Evolutionary conservation across 2,888 invertebrate genomes (phyloP), one percentile per base, ranked within the genome.

Genomic region (Axea sp.): DNA sequence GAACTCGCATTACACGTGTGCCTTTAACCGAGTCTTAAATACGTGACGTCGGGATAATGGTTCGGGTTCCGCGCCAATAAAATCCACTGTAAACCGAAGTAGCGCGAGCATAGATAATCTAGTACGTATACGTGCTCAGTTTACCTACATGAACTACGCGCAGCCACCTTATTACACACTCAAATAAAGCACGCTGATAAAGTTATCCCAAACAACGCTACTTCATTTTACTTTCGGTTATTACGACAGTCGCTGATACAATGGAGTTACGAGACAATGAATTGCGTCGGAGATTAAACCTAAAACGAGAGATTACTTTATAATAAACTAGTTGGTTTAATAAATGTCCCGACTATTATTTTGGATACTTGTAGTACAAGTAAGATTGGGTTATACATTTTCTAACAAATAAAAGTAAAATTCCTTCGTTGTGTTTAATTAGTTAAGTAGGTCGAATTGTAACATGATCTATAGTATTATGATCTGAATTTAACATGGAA

Each of bases 11-110:
- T 82, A 62, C 51, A 83, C 83, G 83, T 81, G 83, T 81, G 81
- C 82, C 80, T 82, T n/a, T 82, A 83, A 82, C 82, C 81, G 80
- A 79, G 81, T 81, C 84, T 83, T 83, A 83, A 85, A 84, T 86
- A 86, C 86, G 84, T 84, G 85, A 86, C 83, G 79, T 76, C 49
- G 22, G 79, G 77, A 81, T 82, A 80, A 83, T 82, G 76, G 80
- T 76, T 67, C 76, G 78, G 80, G 80, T 81, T 80, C 76, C 76
- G 77, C 75, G 73, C 68, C 39, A 33, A 67, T 64, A 78, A 80
- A 77, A 80, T 78, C 78, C 77, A 76, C 73, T 55, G 76, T 78
- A 78, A 80, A 80, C 80, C 78, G 76, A 77, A 77, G 74, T 59
- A 76, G 55, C 17, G 51, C 74, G 51, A 72, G 74, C 65, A 73